phyloP scores from a whole-genome alignment of 2,797 vertebrate genomes.

The Melanotaenia trifasciata region DNA sequence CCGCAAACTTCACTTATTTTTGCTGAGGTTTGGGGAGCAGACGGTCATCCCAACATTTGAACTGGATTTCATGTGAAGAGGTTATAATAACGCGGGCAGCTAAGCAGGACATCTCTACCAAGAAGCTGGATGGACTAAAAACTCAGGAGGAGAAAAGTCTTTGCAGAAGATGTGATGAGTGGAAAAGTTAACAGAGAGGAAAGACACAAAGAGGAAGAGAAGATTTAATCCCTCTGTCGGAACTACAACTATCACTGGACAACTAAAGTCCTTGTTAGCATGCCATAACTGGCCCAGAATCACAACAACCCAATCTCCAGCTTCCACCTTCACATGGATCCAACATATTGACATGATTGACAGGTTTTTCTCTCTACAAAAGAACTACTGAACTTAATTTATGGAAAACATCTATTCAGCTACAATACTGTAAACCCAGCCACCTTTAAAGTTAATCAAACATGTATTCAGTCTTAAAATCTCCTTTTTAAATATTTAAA shows the following conservation, averaged over 20 bases:
- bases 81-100: slow-evolving; percentile 17
- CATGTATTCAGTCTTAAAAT: slow-evolving; percentile 59
- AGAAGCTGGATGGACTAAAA: slow-evolving; percentile 24
- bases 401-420: not conserved
- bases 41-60: not conserved
- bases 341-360: not conserved
- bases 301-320: not conserved
- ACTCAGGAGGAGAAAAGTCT: not conserved
- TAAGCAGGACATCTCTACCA: slow-evolving; percentile 45
- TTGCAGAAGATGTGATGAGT: not conserved
- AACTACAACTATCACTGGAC: no score
- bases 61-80: not conserved
- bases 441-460: slow-evolving; percentile 6
- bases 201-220: not conserved
- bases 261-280: not conserved
- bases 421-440: slow-evolving; percentile 24
- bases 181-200: not conserved
- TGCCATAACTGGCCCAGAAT: not conserved
- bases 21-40: not conserved
- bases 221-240: no score
- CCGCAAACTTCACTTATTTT: slow-evolving; percentile 17
- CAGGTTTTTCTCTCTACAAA: not conserved
- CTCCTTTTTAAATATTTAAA: not conserved
- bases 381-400: not conserved
- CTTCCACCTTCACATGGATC: not conserved